Evolutionary conservation across 2,113 vertebrate genomes (phyloP).

Genomic region (Calyptomena viridis): DNA sequence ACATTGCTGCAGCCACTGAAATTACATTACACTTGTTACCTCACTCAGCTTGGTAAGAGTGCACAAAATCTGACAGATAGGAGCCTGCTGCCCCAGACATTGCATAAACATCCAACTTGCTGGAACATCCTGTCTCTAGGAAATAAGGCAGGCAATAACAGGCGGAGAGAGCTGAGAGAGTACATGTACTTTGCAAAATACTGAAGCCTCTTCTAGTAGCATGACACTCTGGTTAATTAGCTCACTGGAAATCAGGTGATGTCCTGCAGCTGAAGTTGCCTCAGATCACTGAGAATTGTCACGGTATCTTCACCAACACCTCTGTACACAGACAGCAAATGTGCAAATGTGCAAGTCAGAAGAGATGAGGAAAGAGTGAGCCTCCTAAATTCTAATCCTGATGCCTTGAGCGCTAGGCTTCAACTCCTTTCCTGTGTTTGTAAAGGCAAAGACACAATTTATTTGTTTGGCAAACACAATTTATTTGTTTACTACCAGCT

Average conservation of each 20-base stretch:
- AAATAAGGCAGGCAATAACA: background rate
- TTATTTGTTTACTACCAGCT: constrained; percentile 2
- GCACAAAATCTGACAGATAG: constrained; percentile 9
- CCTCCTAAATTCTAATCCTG: background rate
- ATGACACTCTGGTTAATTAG: background rate
- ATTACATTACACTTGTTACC: constrained; percentile 6
- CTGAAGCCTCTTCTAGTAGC: background rate
- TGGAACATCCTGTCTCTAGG: constrained; percentile 8
- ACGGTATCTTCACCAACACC: background rate
- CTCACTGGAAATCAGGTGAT: background rate
- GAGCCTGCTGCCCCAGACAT: constrained; percentile 8
- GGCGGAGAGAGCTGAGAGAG: background rate
- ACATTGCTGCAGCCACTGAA: background rate
- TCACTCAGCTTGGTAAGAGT: background rate
- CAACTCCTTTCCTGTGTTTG: background rate
- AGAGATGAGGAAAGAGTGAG: background rate
- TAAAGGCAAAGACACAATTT: background rate
- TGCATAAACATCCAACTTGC: constrained; percentile 15
- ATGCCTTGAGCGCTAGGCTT: background rate
- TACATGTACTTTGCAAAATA: background rate
- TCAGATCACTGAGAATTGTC: background rate
- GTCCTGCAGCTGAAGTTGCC: background rate
- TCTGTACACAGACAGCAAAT: background rate
- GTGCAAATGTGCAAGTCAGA: background rate
- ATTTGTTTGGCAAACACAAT: background rate